A percentile compares a stretch with the other conserved stretches of the same genome.
Evolutionary conservation across 1,140 invertebrate species (phyloP).

Genomic region (Holcopasites calliopsidis): DNA sequence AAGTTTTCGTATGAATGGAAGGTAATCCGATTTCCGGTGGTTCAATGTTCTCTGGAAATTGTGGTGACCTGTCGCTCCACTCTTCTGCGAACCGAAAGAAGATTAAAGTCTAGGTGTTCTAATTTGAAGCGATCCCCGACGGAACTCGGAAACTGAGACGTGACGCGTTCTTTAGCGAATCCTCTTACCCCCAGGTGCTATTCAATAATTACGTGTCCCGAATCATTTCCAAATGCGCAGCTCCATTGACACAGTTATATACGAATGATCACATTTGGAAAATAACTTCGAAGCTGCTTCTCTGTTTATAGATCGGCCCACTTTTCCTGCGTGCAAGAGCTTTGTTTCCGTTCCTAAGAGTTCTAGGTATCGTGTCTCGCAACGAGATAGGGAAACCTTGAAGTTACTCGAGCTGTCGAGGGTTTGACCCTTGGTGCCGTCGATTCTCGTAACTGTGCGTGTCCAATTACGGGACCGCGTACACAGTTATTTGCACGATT

Average conservation of each 20-base stretch:
- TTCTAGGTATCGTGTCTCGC: not conserved
- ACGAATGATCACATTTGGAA: too few relatives aligned
- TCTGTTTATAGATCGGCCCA: too few relatives aligned
- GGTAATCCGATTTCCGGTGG: constrained; percentile 34
- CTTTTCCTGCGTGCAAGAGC: not conserved
- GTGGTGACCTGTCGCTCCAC: constrained; percentile 48
- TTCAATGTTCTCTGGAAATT: constrained; percentile 39
- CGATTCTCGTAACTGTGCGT: constrained; percentile 39
- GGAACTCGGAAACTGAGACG: constrained; percentile 52
- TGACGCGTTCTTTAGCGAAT: constrained; percentile 51
- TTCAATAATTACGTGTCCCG: constrained; percentile 12
- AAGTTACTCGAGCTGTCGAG: constrained; percentile 46
- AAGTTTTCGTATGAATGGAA: constrained; percentile 38
- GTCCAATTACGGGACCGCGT: constrained; percentile 44
- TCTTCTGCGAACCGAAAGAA: constrained; percentile 52
- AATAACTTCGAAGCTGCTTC: too few relatives aligned
- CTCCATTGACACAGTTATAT: not conserved
- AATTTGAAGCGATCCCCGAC: constrained; percentile 51
- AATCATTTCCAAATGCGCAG: not conserved
- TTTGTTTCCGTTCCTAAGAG: constrained; percentile 1
- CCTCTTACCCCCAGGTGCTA: constrained; percentile 42
- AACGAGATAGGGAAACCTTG: constrained; percentile 54
- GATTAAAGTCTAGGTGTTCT: constrained; percentile 54
- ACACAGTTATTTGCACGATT: not conserved
- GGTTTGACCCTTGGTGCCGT: constrained; percentile 46